These are phyloP conservation scores for Labeo catla DNA, from an alignment of 2,113 vertebrate species.

Conservation along the genomic window DNA sequence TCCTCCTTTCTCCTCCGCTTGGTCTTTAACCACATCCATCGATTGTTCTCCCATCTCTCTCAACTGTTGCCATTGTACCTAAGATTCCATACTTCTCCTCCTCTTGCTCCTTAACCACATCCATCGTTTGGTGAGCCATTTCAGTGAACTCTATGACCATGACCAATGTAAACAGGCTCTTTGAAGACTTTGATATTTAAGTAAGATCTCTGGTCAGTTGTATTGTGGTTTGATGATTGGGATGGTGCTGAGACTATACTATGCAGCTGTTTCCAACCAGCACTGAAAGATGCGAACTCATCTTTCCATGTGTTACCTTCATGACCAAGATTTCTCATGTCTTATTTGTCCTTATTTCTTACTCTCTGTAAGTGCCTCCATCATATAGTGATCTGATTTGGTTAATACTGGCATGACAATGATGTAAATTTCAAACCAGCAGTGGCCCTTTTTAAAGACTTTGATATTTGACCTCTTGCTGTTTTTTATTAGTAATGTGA, in stretches of 20 bases:
- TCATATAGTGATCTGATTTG: conserved; percentile 60
- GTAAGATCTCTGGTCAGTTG: not conserved
- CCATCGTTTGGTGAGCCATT: conserved; percentile 53
- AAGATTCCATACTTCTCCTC: too few species aligned
- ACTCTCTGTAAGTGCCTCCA: not conserved
- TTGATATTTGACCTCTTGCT: not conserved
- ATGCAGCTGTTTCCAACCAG: not conserved
- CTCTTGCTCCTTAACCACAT: not conserved
- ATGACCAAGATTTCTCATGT: not conserved
- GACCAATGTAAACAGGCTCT: conserved; percentile 73
- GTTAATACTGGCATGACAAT: conserved; percentile 69
- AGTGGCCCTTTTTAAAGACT: conserved; percentile 3
- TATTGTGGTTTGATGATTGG: not conserved
- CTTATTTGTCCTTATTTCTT: not conserved
- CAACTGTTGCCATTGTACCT: too few species aligned
- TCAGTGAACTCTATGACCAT: conserved; percentile 72
- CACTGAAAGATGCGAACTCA: not conserved
- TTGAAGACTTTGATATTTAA: conserved; percentile 10
- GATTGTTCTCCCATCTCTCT: too few species aligned
- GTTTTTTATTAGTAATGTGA: not conserved
- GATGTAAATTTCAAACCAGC: conserved; percentile 10
- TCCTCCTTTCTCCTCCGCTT: too few species aligned
- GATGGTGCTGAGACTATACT: not conserved
- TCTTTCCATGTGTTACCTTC: not conserved
- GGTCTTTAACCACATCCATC: too few species aligned